Conservation (phyloP, 23 tunicate genomes). For the Botrylloides violaceus region DNA sequence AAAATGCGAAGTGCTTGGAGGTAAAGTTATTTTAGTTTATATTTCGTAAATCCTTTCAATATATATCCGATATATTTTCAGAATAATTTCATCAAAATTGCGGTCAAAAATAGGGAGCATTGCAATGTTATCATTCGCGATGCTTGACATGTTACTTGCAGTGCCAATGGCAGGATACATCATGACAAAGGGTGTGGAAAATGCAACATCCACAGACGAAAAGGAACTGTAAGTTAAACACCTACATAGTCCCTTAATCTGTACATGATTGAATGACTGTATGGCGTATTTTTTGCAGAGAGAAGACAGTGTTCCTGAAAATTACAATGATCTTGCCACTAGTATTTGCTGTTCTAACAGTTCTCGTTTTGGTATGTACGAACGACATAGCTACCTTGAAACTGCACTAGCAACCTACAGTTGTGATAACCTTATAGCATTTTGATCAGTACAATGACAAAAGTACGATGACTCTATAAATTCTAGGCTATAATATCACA, state of each 20-base stretch:
- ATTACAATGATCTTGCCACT: not conserved
- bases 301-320: not conserved
- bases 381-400: not conserved
- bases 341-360: not conserved
- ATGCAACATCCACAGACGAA: not conserved
- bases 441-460: no score
- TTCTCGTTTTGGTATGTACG: not conserved
- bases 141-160: not conserved
- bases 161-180: not conserved
- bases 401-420: not conserved
- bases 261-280: not conserved
- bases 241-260: no score
- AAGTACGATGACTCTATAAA: no score
- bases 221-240: not conserved
- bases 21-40: no score
- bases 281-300: not conserved
- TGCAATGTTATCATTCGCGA: not conserved
- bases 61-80: no score
- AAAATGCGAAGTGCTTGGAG: no score
- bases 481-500: no score
- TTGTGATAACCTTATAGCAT: no score
- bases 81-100: no score
- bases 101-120: no score
- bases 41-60: no score
- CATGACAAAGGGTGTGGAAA: not conserved